Evolutionary conservation across 2,888 invertebrate genomes (phyloP).

Genomic region (Xylota segnis): DNA sequence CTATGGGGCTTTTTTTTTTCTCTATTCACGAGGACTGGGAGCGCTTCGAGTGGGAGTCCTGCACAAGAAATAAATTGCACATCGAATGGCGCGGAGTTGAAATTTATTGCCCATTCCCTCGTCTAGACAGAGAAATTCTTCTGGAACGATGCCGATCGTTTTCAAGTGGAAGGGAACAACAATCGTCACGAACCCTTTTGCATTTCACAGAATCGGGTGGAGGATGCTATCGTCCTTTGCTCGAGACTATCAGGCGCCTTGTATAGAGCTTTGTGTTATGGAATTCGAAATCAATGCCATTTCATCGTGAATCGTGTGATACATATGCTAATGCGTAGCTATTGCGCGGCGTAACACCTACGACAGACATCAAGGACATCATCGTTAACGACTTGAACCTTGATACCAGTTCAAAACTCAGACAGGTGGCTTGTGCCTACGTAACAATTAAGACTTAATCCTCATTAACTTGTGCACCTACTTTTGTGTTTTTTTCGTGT

Average conservation of each 20-base stretch:
- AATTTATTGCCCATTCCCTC: constrained; percentile 17
- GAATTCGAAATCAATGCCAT: background rate
- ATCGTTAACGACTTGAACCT: too few species aligned
- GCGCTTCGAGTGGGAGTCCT: background rate
- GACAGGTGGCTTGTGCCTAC: too few species aligned
- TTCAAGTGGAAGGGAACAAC: background rate
- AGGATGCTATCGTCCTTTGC: background rate
- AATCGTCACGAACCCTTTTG: background rate
- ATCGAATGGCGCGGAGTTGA: background rate
- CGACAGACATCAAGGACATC: background rate
- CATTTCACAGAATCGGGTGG: background rate
- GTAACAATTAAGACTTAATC: too few species aligned
- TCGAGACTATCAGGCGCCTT: background rate
- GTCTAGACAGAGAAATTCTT: constrained; percentile 30
- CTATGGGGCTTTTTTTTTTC: background rate
- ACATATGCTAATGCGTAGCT: background rate
- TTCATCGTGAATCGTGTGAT: background rate
- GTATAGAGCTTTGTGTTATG: background rate
- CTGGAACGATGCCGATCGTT: constrained; percentile 1
- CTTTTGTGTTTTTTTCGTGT: background rate
- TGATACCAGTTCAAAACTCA: too few species aligned
- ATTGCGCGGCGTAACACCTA: background rate
- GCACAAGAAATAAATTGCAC: constrained; percentile 1
- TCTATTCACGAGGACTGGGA: background rate
- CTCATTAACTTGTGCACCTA: too few species aligned